A percentile compares a stretch with the other conserved stretches of the same genome.
phyloP scores from a whole-genome alignment of 2,113 vertebrate genomes.

The Corythaeola cristata region DNA sequence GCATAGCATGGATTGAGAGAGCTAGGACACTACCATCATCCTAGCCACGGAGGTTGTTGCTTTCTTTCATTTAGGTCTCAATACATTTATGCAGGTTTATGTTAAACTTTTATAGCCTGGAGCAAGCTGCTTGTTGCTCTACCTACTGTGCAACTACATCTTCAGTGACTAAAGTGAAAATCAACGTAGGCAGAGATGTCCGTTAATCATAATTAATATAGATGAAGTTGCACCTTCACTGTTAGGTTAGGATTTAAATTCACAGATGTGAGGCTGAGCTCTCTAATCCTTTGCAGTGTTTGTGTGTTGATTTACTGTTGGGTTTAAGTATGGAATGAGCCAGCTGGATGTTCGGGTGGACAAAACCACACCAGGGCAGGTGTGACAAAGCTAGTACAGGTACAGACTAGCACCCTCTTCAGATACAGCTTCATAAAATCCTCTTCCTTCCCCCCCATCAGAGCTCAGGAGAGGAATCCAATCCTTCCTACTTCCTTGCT shows the following conservation, averaged over 20 bases:
- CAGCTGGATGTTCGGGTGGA: neutral
- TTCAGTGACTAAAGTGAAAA: neutral
- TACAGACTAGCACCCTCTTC: neutral
- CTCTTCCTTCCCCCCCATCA: neutral
- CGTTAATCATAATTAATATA: neutral
- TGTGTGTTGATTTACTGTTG: neutral
- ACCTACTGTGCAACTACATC: neutral
- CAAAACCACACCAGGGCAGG: neutral
- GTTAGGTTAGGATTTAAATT: neutral
- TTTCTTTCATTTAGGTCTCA: neutral
- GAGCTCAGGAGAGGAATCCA: neutral
- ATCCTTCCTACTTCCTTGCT: neutral
- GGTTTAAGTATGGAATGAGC: neutral
- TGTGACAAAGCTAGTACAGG: neutral
- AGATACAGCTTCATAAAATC: neutral
- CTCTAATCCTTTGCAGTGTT: neutral
- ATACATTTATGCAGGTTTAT: neutral
- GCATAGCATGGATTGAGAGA: neutral
- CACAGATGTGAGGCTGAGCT: neutral
- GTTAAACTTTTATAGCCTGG: neutral
- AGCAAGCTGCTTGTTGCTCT: neutral
- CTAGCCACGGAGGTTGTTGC: neutral
- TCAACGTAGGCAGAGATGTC: neutral
- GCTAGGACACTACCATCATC: accelerated
- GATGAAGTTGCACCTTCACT: neutral